Evolutionary conservation across 2,888 invertebrate genomes (phyloP).

Genomic region (Lasius platythorax): DNA sequence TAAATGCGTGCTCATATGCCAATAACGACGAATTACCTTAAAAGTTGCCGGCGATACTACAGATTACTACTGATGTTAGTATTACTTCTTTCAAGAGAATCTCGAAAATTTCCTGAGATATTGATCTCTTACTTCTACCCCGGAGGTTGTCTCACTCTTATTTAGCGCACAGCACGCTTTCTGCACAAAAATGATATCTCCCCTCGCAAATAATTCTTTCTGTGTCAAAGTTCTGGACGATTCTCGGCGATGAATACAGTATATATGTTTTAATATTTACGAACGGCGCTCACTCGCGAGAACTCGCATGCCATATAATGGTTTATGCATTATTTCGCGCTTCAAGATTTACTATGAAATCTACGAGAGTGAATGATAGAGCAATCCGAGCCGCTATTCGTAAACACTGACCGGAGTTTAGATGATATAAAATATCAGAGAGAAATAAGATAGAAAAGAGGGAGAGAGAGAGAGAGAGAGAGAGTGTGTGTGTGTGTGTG

Average conservation of each 20-base stretch:
- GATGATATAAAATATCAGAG: not conserved
- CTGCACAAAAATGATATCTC: not conserved
- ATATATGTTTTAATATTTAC: slow-evolving; percentile 44
- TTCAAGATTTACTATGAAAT: slow-evolving; percentile 29
- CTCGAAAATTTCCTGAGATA: slow-evolving; percentile 13
- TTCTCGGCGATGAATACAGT: slow-evolving; percentile 5
- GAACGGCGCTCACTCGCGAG: not conserved
- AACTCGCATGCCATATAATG: slow-evolving; percentile 8
- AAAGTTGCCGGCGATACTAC: slow-evolving; percentile 32
- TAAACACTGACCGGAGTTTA: not conserved
- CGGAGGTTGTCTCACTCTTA: not conserved
- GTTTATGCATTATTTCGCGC: slow-evolving; percentile 33
- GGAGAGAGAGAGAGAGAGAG: not conserved
- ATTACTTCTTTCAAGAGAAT: not conserved
- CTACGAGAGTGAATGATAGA: not conserved
- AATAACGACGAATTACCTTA: slow-evolving; percentile 48
- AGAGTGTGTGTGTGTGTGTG: too few relatives aligned
- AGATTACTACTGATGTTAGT: not conserved
- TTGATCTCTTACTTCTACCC: slow-evolving; percentile 3
- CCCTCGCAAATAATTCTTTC: slow-evolving; percentile 18
- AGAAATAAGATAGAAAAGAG: not conserved
- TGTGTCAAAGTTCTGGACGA: not conserved
- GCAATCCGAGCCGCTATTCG: slow-evolving; percentile 16
- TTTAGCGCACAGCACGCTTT: not conserved
- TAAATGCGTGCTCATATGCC: not conserved